These are phyloP conservation scores for Eunapius fragilis DNA, from an alignment of 37 sponge, comb jelly and placozoan species.

Conservation along the genomic window DNA sequence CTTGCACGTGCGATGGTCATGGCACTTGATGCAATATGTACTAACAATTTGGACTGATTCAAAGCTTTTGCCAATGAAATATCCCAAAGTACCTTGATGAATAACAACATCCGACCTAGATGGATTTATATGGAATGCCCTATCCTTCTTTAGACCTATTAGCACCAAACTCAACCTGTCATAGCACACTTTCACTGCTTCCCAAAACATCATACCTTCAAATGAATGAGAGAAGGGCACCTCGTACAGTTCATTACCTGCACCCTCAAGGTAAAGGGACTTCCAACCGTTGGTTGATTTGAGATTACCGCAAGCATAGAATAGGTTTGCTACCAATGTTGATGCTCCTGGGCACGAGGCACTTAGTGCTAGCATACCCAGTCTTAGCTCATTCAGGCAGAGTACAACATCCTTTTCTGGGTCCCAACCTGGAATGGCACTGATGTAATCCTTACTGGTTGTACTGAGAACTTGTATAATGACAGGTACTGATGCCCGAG, in stretches of 20 bases:
- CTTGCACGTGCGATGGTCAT: background rate
- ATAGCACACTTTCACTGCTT: slow-evolving; percentile 70
- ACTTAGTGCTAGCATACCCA: slow-evolving; percentile 77
- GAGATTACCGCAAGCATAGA: slow-evolving; percentile 33
- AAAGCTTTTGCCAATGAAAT: slow-evolving; percentile 62
- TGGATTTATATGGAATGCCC: slow-evolving; percentile 31
- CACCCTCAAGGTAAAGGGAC: slow-evolving; percentile 52
- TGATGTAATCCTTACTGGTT: slow-evolving; percentile 32
- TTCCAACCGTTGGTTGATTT: slow-evolving; percentile 14
- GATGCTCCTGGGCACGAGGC: slow-evolving; percentile 86
- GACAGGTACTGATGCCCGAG: slow-evolving; percentile 26
- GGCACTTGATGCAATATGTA: background rate
- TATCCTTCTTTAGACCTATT: slow-evolving; percentile 68
- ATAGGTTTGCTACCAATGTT: slow-evolving; percentile 75
- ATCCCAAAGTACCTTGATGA: slow-evolving; percentile 28
- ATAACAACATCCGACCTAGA: background rate
- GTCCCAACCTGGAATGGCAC: slow-evolving; percentile 48
- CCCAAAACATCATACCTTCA: slow-evolving; percentile 26
- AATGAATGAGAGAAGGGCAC: slow-evolving; percentile 46
- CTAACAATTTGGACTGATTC: slow-evolving; percentile 18
- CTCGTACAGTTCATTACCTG: slow-evolving; percentile 72
- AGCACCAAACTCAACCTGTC: slow-evolving; percentile 63
- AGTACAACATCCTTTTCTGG: slow-evolving; percentile 51
- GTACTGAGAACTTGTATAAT: slow-evolving; percentile 73
- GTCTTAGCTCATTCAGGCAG: slow-evolving; percentile 73